Conservation (phyloP, 2,797 vertebrate genomes). For the Tadarida brasiliensis region DNA sequence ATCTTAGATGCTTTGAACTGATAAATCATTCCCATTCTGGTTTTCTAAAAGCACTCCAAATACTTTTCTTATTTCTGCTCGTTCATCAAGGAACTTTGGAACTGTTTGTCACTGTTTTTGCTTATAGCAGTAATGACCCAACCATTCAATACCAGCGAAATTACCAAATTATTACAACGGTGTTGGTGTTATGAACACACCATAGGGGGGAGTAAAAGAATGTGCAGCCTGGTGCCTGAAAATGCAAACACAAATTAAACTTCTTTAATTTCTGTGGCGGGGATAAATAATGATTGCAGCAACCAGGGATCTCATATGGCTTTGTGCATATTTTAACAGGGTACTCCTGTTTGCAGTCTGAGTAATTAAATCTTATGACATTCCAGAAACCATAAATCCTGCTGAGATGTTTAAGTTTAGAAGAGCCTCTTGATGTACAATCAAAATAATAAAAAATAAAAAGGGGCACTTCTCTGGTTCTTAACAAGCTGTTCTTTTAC, state of each 20-base stretch:
- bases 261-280: slow-evolving; percentile 80
- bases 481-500: slow-evolving; percentile 87
- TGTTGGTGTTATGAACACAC: background rate
- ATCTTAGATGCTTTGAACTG: slow-evolving; percentile 39
- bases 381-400: slow-evolving; percentile 87
- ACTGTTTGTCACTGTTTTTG: slow-evolving; percentile 21
- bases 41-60: slow-evolving; percentile 60
- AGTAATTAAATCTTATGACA: slow-evolving; percentile 89
- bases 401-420: slow-evolving; percentile 89
- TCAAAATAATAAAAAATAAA: slow-evolving; percentile 83
- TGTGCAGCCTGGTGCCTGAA: slow-evolving; percentile 61
- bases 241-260: slow-evolving; percentile 82
- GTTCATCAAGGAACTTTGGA: slow-evolving; percentile 48
- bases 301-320: slow-evolving; percentile 73
- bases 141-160: background rate
- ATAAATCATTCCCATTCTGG: background rate
- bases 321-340: slow-evolving; percentile 88
- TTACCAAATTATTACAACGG: background rate
- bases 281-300: slow-evolving; percentile 86
- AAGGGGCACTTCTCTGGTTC: slow-evolving; percentile 79
- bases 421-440: slow-evolving; percentile 87
- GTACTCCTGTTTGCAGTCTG: slow-evolving; percentile 79
- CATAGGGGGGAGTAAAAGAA: background rate
- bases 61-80: slow-evolving; percentile 3
- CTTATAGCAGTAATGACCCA: background rate